Percentiles rank a stretch among this genome's conserved stretches.
Evolutionary conservation across 2,797 vertebrate genomes (phyloP).

Genomic region (Ataeniobius toweri): DNA sequence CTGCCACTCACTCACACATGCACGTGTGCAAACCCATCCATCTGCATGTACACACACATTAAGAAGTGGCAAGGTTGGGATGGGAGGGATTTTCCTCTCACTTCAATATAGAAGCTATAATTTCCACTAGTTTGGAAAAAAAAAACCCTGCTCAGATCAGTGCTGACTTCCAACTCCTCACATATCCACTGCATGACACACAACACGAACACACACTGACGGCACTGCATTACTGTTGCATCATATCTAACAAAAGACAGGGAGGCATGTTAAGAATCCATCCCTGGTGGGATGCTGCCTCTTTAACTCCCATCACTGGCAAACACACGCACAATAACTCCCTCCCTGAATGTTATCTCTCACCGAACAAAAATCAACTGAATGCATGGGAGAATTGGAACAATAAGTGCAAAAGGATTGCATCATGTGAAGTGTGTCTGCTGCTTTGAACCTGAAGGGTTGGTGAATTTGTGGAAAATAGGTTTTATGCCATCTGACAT

Average conservation of each 20-base stretch:
- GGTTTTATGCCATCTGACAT: slow-evolving; percentile 67
- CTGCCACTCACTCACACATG: slow-evolving; percentile 77
- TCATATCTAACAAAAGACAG: slow-evolving; percentile 74
- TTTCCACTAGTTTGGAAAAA: slow-evolving; percentile 69
- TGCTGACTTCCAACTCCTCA: slow-evolving; percentile 49
- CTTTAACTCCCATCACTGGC: slow-evolving; percentile 48
- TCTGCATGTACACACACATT: slow-evolving; percentile 28
- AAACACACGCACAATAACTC: slow-evolving; percentile 38
- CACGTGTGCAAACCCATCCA: slow-evolving; percentile 38
- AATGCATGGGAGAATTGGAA: slow-evolving; percentile 62
- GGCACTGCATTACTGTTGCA: slow-evolving; percentile 78
- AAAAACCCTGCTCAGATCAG: slow-evolving; percentile 63
- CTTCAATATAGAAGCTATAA: slow-evolving; percentile 71
- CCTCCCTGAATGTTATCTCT: slow-evolving; percentile 62
- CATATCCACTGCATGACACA: slow-evolving; percentile 48
- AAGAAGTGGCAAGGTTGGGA: slow-evolving; percentile 37
- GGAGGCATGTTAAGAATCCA: slow-evolving; percentile 65
- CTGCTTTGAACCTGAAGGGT: slow-evolving; percentile 66
- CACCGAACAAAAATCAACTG: slow-evolving; percentile 63
- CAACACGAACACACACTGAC: slow-evolving; percentile 40
- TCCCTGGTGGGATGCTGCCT: slow-evolving; percentile 62
- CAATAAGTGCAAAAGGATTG: slow-evolving; percentile 69
- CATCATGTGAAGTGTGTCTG: slow-evolving; percentile 71
- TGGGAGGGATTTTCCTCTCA: slow-evolving; percentile 55
- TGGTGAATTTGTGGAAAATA: slow-evolving; percentile 62